These are phyloP conservation scores for Chrysopilus asiliformis DNA, from an alignment of 2,888 invertebrate species.

Conservation along the genomic window DNA sequence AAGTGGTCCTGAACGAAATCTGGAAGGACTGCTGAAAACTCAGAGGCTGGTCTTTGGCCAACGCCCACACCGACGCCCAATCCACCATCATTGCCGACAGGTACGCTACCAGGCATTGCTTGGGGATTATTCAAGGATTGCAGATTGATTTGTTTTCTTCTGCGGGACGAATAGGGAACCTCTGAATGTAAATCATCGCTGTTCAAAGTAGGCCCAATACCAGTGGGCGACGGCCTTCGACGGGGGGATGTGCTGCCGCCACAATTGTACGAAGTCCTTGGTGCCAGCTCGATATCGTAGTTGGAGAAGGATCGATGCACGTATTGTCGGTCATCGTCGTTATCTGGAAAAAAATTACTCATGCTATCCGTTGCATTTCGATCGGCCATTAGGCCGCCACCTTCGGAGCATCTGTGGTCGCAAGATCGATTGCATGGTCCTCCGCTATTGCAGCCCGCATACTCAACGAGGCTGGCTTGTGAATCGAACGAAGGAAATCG, in stretches of 20 bases:
- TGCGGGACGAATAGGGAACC: not conserved
- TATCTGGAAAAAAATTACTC: constrained; percentile 4
- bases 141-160: not conserved
- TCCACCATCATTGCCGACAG: constrained; percentile 13
- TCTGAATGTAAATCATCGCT: constrained; percentile 3
- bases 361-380: constrained; percentile 1
- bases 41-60: constrained; percentile 14
- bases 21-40: constrained; percentile 43
- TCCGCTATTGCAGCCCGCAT: constrained; percentile 16
- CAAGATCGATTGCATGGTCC: too few relatives aligned
- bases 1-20: constrained; percentile 85
- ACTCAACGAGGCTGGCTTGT: constrained; percentile 36
- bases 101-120: constrained; percentile 8
- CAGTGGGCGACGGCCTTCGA: constrained; percentile 4
- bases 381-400: constrained; percentile 1
- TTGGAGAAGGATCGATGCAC: constrained; percentile 35
- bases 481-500: constrained; percentile 36
- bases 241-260: constrained; percentile 8
- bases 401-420: too few relatives aligned
- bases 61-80: not conserved
- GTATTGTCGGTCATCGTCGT: constrained; percentile 19
- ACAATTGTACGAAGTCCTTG: constrained; percentile 11
- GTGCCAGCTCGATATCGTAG: constrained; percentile 29
- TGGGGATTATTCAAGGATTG: constrained; percentile 8
- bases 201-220: constrained; percentile 1